Percentiles rank a stretch among this genome's conserved stretches.
Conservation (phyloP, 2,888 invertebrate species). For the Tetragonisca angustula region DNA sequence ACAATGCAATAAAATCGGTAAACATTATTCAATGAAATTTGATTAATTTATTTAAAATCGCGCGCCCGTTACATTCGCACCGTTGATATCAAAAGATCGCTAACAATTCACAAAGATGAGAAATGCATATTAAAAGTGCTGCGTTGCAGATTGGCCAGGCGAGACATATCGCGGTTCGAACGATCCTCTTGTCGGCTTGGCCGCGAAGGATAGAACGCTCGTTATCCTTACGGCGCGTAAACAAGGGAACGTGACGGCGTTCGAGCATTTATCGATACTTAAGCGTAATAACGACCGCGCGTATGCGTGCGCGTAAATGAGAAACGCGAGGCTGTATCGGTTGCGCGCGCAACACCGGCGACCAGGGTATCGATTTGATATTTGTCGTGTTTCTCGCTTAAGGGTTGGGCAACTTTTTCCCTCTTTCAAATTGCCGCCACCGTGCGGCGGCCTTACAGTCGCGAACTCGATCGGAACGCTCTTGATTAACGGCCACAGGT, state of each 20-base stretch:
- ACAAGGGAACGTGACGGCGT: slow-evolving; percentile 47
- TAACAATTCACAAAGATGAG: too few relatives aligned
- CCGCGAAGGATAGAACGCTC: slow-evolving; percentile 23
- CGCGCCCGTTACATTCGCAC: too few relatives aligned
- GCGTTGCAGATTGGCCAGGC: too few relatives aligned
- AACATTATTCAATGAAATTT: too few relatives aligned
- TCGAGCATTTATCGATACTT: slow-evolving; percentile 70
- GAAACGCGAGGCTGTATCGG: slow-evolving; percentile 52
- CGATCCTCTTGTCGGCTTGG: slow-evolving; percentile 4
- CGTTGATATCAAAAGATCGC: too few relatives aligned
- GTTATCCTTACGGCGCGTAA: slow-evolving; percentile 52
- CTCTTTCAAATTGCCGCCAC: slow-evolving; percentile 54
- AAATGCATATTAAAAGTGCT: too few relatives aligned
- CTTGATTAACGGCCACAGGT: slow-evolving; percentile 37
- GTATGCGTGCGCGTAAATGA: slow-evolving; percentile 40
- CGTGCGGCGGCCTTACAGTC: slow-evolving; percentile 2
- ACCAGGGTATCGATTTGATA: slow-evolving; percentile 76
- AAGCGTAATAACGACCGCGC: slow-evolving; percentile 37
- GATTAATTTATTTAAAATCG: too few relatives aligned
- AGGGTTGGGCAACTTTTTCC: slow-evolving; percentile 24
- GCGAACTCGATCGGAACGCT: background rate
- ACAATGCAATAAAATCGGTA: too few relatives aligned
- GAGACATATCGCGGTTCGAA: background rate
- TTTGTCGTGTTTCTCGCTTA: slow-evolving; percentile 73
- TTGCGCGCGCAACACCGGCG: slow-evolving; percentile 70